Percentiles rank a stretch among this genome's conserved stretches.
These are phyloP conservation scores for Nomia melanderi DNA, from an alignment of 1,140 invertebrate genomes.

Conservation along the genomic window DNA sequence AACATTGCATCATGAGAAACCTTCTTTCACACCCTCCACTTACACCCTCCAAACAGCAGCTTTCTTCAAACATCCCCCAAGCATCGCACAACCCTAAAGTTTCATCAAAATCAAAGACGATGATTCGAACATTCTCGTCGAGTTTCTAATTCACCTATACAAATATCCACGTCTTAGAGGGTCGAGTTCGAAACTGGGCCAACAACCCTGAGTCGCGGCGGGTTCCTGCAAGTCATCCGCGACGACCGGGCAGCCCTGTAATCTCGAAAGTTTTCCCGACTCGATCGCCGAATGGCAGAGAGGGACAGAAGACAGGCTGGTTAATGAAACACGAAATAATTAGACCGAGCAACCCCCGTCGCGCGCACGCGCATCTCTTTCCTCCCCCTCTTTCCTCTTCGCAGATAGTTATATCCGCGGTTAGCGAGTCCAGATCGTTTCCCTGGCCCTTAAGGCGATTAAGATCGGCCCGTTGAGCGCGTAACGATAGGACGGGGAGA, in stretches of 20 bases:
- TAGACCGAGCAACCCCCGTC: slow-evolving; percentile 15
- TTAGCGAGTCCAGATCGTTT: slow-evolving; percentile 16
- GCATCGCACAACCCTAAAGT: no score
- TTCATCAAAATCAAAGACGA: no score
- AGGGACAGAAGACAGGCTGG: background rate
- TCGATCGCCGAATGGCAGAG: slow-evolving; percentile 13
- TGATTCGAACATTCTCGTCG: no score
- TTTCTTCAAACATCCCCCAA: no score
- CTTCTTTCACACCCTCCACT: no score
- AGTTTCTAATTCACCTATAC: background rate
- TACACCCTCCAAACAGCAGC: no score
- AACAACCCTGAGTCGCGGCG: background rate
- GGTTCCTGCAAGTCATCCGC: slow-evolving; percentile 19
- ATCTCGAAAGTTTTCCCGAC: slow-evolving; percentile 32
- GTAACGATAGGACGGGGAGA: slow-evolving; percentile 56
- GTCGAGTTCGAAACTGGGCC: slow-evolving; percentile 16
- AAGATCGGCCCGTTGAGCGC: slow-evolving; percentile 63
- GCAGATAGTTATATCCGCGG: slow-evolving; percentile 35
- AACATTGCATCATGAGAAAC: no score
- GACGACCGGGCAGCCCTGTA: background rate
- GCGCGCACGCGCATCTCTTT: background rate
- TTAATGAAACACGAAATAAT: slow-evolving; percentile 51
- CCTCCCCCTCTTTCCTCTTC: no score
- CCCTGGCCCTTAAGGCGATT: slow-evolving; percentile 66
- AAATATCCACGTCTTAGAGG: background rate